Evolutionary conservation across 2,888 invertebrate genomes (phyloP).

Genomic region (Ecliptopera silaceata): DNA sequence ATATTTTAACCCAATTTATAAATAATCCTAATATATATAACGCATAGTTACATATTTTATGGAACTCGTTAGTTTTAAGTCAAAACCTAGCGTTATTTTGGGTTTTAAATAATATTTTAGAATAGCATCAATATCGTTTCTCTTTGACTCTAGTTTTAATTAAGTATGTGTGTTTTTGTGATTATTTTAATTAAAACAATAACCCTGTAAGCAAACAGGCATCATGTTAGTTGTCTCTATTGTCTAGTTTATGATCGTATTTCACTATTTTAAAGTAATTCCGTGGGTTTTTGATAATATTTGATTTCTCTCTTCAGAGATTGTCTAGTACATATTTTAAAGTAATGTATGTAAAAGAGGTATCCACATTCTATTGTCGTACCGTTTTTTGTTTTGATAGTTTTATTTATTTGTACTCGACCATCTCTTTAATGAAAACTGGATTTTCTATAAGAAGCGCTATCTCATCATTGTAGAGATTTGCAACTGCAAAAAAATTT

Average conservation of each 20-base stretch:
- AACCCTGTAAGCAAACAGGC: conserved; percentile 37
- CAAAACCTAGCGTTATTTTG: too few species aligned
- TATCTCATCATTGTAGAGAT: background rate
- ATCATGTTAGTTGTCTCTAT: conserved; percentile 18
- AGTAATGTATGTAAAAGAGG: background rate
- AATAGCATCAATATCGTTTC: conserved; percentile 41
- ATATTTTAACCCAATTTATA: background rate
- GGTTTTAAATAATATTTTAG: conserved; percentile 15
- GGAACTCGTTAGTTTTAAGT: too few species aligned
- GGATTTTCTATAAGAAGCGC: background rate
- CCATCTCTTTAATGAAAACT: background rate
- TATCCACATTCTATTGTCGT: too few species aligned
- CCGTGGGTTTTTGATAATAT: background rate
- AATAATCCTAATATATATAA: too few species aligned
- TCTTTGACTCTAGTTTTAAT: conserved; percentile 7
- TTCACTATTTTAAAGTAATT: background rate
- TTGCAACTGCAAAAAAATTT: too few species aligned
- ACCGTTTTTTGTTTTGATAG: too few species aligned
- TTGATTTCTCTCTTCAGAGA: background rate
- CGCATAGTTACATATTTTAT: too few species aligned
- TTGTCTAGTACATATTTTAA: background rate
- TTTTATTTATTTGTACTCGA: background rate
- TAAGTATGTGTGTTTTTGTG: conserved; percentile 26
- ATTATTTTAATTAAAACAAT: conserved; percentile 24
- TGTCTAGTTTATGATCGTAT: conserved; percentile 11